These are phyloP conservation scores for Craterocephalus amniculus DNA, from an alignment of 2,797 vertebrate species.

Conservation along the genomic window DNA sequence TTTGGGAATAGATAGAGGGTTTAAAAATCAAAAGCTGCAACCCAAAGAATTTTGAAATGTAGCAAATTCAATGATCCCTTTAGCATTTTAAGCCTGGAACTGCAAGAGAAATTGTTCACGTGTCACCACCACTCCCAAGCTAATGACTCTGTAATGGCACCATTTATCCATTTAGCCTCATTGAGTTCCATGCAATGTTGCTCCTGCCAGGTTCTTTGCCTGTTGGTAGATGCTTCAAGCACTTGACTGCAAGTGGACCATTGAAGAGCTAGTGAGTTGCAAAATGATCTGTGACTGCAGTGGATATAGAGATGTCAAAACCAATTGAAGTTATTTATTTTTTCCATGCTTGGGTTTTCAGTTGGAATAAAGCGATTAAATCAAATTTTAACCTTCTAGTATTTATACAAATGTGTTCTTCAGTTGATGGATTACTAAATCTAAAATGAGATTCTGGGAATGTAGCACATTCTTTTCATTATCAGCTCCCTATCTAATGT, in stretches of 20 bases:
- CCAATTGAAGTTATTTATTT: slow-evolving; percentile 15
- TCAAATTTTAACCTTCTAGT: background rate
- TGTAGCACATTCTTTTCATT: too few species aligned
- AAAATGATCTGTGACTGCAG: slow-evolving; percentile 35
- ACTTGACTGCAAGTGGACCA: slow-evolving; percentile 61
- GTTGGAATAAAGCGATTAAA: slow-evolving; percentile 8
- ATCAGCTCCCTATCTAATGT: background rate
- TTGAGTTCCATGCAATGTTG: slow-evolving; percentile 66
- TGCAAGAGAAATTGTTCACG: slow-evolving; percentile 62
- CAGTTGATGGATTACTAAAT: background rate
- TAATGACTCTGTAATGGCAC: slow-evolving; percentile 75
- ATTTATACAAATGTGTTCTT: too few species aligned
- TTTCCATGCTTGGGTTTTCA: slow-evolving; percentile 17
- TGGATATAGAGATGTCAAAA: slow-evolving; percentile 31
- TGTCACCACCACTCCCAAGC: slow-evolving; percentile 66
- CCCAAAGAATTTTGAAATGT: slow-evolving; percentile 52
- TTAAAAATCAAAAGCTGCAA: slow-evolving; percentile 54
- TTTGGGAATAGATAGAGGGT: slow-evolving; percentile 9
- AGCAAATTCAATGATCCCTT: slow-evolving; percentile 52
- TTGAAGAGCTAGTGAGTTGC: slow-evolving; percentile 56
- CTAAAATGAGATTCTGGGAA: too few species aligned
- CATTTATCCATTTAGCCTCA: slow-evolving; percentile 80
- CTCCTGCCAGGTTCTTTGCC: slow-evolving; percentile 56
- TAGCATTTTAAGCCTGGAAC: slow-evolving; percentile 54
- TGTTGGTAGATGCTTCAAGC: slow-evolving; percentile 54